Base-by-base conservation (phyloP, 2,113 vertebrate species). In the Callospermophilus lateralis region DNA sequence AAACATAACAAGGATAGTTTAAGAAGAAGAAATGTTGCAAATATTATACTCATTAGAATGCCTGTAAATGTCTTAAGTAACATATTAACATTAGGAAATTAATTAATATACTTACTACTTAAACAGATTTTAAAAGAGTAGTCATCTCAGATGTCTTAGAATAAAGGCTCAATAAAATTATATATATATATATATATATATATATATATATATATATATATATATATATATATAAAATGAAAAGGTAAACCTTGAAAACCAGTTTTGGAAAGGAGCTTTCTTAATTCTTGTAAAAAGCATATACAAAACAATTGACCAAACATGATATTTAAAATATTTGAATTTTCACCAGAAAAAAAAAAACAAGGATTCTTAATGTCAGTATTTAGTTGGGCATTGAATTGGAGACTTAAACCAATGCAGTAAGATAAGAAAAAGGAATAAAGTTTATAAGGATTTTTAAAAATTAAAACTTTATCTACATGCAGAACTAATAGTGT, bases 221-320 rank as follows among this genome's bases (percentile, higher is more conserved):
- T 9, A 77, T 34, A 61, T 8, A 65, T 30, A 84, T n/a, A 85
- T 68, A 17, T n/a, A 61, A 74, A 72, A 65, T 15, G 26, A 53
- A 76, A 55, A n/a, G n/a, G 81, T 63, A 45, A 58, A 48, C 3
- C 24, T 70, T 74, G 13, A 17, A 85, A 95, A 90, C 10, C 12
- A 84, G 37, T 76, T 79, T 79, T 90, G 58, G 11, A 81, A 77
- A 48, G 12, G 1, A 85, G 26, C 4, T 84, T 87, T 48, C n/a
- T 32, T 65, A 45, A 84, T 65, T n/a, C 63, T 92, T 72, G 37
- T 65, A 65, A 89, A 89, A 92, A 89, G 9, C 34, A 83, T 83
- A 32, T 3, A 17, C 3, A 55, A n/a, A 89, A 79, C 30, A 4
- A 1, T 32, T 61, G 11, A 15, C 26, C 8, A 73, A 89, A 61